phyloP scores from a whole-genome alignment of 1,140 invertebrate species.

The Tetranychus cinnabarinus region DNA sequence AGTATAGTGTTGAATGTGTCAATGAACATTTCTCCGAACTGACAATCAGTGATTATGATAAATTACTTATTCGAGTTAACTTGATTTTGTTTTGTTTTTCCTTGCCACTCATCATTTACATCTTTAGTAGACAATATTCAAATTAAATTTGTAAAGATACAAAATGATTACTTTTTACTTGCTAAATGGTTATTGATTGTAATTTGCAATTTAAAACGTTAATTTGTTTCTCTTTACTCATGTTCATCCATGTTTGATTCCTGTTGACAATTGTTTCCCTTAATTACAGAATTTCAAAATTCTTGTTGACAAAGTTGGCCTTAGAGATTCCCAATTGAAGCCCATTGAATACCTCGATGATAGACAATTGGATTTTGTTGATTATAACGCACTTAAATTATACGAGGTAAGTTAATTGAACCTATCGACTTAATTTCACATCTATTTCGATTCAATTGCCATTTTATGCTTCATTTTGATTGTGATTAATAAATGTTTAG shows the following conservation, averaged over 20 bases:
- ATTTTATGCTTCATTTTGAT: not conserved
- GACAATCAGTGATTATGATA: too few relatives aligned
- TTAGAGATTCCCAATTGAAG: not conserved
- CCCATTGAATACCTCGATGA: conserved; percentile 2
- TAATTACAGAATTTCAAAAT: conserved; percentile 1
- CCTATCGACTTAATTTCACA: too few relatives aligned
- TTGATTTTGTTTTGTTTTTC: too few relatives aligned
- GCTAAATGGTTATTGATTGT: not conserved
- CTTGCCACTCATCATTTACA: too few relatives aligned
- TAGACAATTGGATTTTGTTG: conserved; percentile 1
- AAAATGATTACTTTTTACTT: too few relatives aligned
- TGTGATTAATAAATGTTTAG: not conserved
- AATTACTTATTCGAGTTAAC: too few relatives aligned
- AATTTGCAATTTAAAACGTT: not conserved
- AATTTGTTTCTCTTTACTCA: not conserved
- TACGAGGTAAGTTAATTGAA: not conserved
- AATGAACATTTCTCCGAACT: too few relatives aligned
- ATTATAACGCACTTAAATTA: not conserved
- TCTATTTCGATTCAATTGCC: too few relatives aligned
- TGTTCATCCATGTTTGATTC: not conserved
- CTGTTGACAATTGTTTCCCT: not conserved
- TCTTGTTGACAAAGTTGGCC: conserved; percentile 1
- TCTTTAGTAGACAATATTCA: too few relatives aligned
- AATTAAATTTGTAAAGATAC: too few relatives aligned
- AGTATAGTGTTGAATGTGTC: too few relatives aligned